Evolutionary conservation across 35 echinoderm and acorn worm genomes (phyloP).

Genomic region (Patiria miniata): DNA sequence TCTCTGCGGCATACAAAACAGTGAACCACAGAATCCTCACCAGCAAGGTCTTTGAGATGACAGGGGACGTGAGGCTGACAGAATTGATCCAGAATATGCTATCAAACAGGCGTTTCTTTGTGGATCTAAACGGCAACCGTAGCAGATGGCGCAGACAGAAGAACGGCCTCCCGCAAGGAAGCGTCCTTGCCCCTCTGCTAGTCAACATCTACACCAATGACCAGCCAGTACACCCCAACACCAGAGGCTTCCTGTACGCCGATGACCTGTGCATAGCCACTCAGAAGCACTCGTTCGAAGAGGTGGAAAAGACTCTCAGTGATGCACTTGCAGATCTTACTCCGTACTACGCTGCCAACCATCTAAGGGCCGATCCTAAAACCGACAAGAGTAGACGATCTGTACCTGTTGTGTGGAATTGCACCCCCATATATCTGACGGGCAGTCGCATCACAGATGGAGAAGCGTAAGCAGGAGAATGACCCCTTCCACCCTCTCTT

Average conservation of each 20-base stretch:
- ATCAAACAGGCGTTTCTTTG: constrained; percentile 28
- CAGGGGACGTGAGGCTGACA: background rate
- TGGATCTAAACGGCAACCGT: too few species aligned
- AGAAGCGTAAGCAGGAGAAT: too few species aligned
- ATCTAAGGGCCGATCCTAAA: constrained; percentile 5
- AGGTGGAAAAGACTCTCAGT: constrained; percentile 28
- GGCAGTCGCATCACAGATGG: too few species aligned
- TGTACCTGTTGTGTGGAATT: too few species aligned
- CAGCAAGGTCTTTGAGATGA: constrained; percentile 28
- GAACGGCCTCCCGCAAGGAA: constrained; percentile 59
- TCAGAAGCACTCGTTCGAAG: background rate
- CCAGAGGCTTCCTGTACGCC: too few species aligned
- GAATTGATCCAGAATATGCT: background rate
- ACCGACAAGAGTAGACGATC: too few species aligned
- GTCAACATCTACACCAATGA: too few species aligned
- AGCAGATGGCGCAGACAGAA: too few species aligned
- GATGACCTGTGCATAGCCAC: constrained; percentile 19
- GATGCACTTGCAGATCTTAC: constrained; percentile 31
- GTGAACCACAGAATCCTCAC: constrained; percentile 42
- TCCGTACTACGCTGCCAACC: constrained; percentile 35
- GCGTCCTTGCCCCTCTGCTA: too few species aligned
- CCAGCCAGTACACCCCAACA: constrained; percentile 34
- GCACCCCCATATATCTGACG: too few species aligned
- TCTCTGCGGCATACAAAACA: too few species aligned
- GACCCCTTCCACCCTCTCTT: too few species aligned